phyloP scores from a whole-genome alignment of 1,140 invertebrate genomes.

The Trigoniulus corallinus region DNA sequence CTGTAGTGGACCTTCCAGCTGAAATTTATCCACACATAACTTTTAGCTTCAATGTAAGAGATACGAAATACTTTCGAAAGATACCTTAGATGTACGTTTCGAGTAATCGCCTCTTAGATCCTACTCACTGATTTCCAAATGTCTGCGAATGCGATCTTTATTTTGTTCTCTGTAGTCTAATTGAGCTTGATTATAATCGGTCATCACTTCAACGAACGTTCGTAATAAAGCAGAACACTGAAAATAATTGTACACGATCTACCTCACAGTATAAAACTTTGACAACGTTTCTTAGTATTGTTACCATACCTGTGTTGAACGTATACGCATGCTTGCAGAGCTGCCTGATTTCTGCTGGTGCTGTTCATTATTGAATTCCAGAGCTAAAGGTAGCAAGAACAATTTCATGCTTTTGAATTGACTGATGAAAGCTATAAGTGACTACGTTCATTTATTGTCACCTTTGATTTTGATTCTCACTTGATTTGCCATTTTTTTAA shows the following conservation, averaged over 20 bases:
- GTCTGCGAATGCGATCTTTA: constrained; percentile 42
- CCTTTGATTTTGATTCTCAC: constrained; percentile 40
- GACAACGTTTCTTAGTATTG: not conserved
- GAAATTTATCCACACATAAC: constrained; percentile 9
- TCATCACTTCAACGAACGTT: constrained; percentile 45
- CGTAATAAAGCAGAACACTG: constrained; percentile 64
- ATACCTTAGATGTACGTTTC: not conserved
- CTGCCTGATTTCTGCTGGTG: constrained; percentile 38
- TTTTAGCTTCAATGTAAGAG: not conserved
- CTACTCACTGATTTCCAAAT: constrained; percentile 42
- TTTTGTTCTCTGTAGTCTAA: constrained; percentile 44
- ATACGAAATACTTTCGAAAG: not conserved
- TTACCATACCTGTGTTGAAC: constrained; percentile 37
- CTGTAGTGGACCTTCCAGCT: constrained; percentile 36
- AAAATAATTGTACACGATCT: no score
- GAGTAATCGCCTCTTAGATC: not conserved
- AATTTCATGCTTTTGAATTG: not conserved
- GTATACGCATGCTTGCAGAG: constrained; percentile 41
- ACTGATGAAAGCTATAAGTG: not conserved
- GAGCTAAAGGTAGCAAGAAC: constrained; percentile 3
- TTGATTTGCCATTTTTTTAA: constrained; percentile 41
- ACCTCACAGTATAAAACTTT: constrained; percentile 3
- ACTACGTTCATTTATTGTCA: constrained; percentile 15
- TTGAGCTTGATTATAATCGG: constrained; percentile 43
- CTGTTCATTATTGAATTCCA: constrained; percentile 42